These are phyloP conservation scores for Philotrypesis tridentata DNA, from an alignment of 1,140 invertebrate species.

Conservation along the genomic window DNA sequence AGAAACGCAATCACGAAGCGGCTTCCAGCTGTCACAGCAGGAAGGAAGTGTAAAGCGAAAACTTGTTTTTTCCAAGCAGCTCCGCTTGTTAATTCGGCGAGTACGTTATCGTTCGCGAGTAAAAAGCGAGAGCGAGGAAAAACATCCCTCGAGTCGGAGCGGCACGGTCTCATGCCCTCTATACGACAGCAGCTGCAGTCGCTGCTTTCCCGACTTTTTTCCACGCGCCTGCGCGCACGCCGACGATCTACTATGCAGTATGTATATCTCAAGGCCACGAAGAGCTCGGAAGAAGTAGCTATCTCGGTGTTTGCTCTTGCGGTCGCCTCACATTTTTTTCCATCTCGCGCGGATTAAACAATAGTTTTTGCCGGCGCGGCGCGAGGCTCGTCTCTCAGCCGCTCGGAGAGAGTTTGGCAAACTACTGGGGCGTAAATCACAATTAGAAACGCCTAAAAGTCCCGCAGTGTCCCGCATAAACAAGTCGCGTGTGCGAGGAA, in stretches of 20 bases:
- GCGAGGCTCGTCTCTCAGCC: too few relatives aligned
- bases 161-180: not conserved
- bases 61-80: not conserved
- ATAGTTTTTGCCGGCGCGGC: not conserved
- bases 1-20: too few relatives aligned
- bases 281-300: not conserved
- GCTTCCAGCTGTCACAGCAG: too few relatives aligned
- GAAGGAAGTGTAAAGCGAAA: too few relatives aligned
- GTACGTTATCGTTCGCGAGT: not conserved
- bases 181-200: not conserved
- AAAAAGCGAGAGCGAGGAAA: conserved; percentile 4
- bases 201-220: not conserved
- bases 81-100: not conserved
- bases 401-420: not conserved
- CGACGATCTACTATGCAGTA: not conserved
- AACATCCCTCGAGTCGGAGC: not conserved
- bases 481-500: not conserved
- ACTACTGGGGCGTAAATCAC: not conserved
- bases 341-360: too few relatives aligned
- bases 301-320: not conserved
- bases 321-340: too few relatives aligned
- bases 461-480: not conserved
- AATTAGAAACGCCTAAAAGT: not conserved
- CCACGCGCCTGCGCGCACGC: too few relatives aligned
- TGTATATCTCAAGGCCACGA: not conserved